Base-by-base conservation (phyloP, 1,140 invertebrate species). In the Zaprionus camerounensis region DNA sequence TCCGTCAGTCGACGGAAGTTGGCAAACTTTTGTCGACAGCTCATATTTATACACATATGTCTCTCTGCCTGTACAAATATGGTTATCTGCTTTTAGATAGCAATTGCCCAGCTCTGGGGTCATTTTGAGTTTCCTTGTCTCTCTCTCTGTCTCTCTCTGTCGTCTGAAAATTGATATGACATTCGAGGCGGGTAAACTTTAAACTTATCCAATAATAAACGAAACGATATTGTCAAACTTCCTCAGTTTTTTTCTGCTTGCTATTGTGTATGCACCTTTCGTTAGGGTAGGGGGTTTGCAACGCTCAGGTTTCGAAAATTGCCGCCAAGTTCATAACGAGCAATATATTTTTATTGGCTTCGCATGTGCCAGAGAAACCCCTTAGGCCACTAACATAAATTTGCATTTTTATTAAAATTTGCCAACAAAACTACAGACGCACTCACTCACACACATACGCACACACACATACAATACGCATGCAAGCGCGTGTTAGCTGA, bases 331-430 rank as follows among this genome's bases (percentile, higher is more conserved):
- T 87, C 81, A 78, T 84, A 87, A 90, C 74, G 81, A 88, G 85
- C 75, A 78, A 84, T 88, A 87, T 79, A 71, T 88, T 88, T 88
- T 87, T 87, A 88, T 87, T 87, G 84, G 78, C 69, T 76, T 84
- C 74, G 74, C 80, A 77, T 81, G 71, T 70, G 85, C 68, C 81
- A 76, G 66, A 72, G 66, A 78, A 75, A 70, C 69, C 75, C 84
- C 78, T 90, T 72, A 81, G 85, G 85, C 84, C 63, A 81, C 71
- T 78, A 71, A 64, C 46, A 75, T 67, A 72, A 87, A 87, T 87
- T 87, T 88, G 81, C 84, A 87, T 87, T 87, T 87, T 87, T 88
- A 87, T 87, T 88, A 87, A 87, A 87, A 87, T 78, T 80, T 46
- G 49, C 59, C 68, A 78, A 56, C 20, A 55, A 69, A 80, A 86